phyloP scores from a whole-genome alignment of 2,888 invertebrate genomes.

The Orchesellides sinensis region DNA sequence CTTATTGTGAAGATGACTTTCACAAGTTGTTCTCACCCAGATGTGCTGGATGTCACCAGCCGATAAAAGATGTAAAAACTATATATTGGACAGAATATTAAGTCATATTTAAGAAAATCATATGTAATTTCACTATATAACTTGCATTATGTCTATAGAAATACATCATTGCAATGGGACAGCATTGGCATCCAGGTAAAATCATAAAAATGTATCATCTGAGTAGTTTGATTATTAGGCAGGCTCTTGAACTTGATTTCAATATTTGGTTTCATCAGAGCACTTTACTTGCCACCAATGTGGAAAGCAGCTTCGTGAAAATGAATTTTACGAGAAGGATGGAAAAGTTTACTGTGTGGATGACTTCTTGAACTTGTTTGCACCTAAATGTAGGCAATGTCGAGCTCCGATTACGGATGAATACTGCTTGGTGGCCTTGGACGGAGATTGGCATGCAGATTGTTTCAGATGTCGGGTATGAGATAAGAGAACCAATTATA shows the following conservation, averaged over 20 bases:
- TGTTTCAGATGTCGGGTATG: slow-evolving; percentile 64
- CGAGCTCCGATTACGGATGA: slow-evolving; percentile 61
- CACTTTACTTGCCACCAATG: slow-evolving; percentile 70
- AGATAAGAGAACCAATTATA: not conserved
- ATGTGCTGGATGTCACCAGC: slow-evolving; percentile 70
- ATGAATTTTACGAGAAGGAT: slow-evolving; percentile 71
- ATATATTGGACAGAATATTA: not conserved
- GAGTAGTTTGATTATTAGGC: too few species aligned
- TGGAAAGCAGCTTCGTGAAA: slow-evolving; percentile 57
- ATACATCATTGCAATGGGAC: slow-evolving; percentile 64
- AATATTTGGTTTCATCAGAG: not conserved
- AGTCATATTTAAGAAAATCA: not conserved
- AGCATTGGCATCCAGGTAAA: slow-evolving; percentile 70
- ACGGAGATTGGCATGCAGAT: slow-evolving; percentile 67
- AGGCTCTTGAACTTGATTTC: not conserved
- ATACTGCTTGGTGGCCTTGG: slow-evolving; percentile 64
- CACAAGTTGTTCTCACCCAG: slow-evolving; percentile 68
- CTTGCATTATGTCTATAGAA: slow-evolving; percentile 28
- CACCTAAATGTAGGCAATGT: slow-evolving; percentile 66
- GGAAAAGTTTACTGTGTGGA: slow-evolving; percentile 68
- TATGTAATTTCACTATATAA: not conserved
- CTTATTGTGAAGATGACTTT: slow-evolving; percentile 69
- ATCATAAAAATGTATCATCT: not conserved
- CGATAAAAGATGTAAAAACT: slow-evolving; percentile 67
- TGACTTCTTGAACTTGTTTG: slow-evolving; percentile 66